Base-by-base conservation (phyloP, 2,797 vertebrate genomes). In the Coranthus polyacanthus region DNA sequence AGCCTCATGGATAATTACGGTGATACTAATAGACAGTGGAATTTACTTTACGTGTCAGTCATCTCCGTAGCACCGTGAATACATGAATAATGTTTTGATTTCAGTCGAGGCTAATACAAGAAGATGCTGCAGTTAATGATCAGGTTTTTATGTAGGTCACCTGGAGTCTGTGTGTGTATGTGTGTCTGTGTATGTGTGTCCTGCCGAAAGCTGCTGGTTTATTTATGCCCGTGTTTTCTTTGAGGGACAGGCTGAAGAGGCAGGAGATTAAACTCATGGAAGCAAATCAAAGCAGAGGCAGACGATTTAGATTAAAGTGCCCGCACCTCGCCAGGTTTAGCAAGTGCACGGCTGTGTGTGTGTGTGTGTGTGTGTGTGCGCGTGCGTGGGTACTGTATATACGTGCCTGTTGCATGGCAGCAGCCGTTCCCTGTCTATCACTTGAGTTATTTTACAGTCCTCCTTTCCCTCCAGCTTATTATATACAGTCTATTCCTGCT, bases 261-360 rank as follows among this genome's bases (percentile, higher is more conserved):
- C 65, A 62, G 71, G 70, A 82, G 87, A 88, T 89, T 85, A 86
- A 77, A 86, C 60, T 68, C 65, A 70, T 75, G 74, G 81, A 83
- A 67, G 76, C 66, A 82, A 88, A 90, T 85, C 73, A 85, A 80
- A 88, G 78, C 69, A 64, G 51, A 68, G 32, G 58, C 57, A 82
- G 66, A 65, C 59, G 58, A 79, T 81, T 85, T 77, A 49, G 59
- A 91, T 88, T 78, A 82, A 87, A 82, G 81, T 24, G 1, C 49
- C 71, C 16, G 43, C 68, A 58, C 70, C 69, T 56, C 43, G 47
- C 64, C 53, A 20, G 60, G 68, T 78, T 73, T 37, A 53, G 72
- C 39, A 58, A 50, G 62, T 43, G 50, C 45, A 10, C n/a, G 0
- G 3, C 9, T 0, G 18, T 1, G 45, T 55, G 65, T 52, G 26